These are phyloP conservation scores for Chalcosyrphus nemorum DNA, from an alignment of 2,888 invertebrate genomes.

Conservation along the genomic window DNA sequence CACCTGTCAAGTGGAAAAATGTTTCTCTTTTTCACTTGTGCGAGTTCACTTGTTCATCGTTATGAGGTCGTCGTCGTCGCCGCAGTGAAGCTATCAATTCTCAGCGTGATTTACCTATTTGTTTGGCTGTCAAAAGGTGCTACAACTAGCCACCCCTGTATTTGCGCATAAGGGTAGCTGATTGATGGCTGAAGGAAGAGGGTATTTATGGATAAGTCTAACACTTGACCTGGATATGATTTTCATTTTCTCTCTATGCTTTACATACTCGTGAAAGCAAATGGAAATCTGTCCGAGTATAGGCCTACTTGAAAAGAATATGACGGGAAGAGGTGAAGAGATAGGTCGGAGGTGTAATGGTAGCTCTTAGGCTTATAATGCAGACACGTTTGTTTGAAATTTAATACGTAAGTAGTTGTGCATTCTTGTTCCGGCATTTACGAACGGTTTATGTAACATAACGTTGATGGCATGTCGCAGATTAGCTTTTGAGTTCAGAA, in stretches of 20 bases:
- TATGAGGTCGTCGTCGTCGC: slow-evolving; percentile 18
- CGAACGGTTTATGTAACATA: not conserved
- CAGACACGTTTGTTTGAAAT: not conserved
- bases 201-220: slow-evolving; percentile 41
- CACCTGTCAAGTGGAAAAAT: slow-evolving; percentile 56
- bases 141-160: not conserved
- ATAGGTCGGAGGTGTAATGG: not conserved
- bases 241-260: not conserved
- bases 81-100: slow-evolving; percentile 35
- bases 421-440: not conserved
- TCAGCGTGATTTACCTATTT: slow-evolving; percentile 49
- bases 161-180: slow-evolving; percentile 3
- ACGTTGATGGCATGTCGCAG: too few species aligned
- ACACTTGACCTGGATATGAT: slow-evolving; percentile 55
- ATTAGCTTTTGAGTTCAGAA: too few species aligned
- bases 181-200: slow-evolving; percentile 9
- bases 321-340: not conserved
- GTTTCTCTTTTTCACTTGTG: slow-evolving; percentile 60
- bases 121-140: not conserved
- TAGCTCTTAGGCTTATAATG: not conserved
- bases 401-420: slow-evolving; percentile 12
- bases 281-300: slow-evolving; percentile 12
- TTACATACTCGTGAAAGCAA: not conserved
- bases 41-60: slow-evolving; percentile 38
- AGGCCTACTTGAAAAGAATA: not conserved